These are phyloP conservation scores for Heliothis virescens DNA, from an alignment of 1,140 invertebrate species.

Conservation along the genomic window DNA sequence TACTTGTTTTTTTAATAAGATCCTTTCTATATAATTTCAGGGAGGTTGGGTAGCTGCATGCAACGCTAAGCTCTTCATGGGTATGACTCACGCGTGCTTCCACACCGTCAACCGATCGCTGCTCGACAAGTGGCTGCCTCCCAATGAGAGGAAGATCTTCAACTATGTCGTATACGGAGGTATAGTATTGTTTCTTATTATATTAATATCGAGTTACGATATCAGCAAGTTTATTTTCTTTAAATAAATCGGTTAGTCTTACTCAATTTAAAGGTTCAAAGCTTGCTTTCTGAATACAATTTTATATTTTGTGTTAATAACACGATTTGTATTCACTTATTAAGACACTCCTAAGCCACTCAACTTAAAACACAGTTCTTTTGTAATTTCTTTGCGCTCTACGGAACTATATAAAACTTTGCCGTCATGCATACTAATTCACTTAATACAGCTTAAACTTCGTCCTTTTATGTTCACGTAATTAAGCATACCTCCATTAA, in stretches of 20 bases:
- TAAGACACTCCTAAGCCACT: background rate
- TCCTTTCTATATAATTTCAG: conserved; percentile 51
- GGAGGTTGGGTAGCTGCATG: conserved; percentile 74
- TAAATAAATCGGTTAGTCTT: too few species aligned
- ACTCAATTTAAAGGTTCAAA: too few species aligned
- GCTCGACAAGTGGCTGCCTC: conserved; percentile 70
- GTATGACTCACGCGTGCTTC: conserved; percentile 73
- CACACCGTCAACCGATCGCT: conserved; percentile 65
- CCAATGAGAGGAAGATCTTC: conserved; percentile 64
- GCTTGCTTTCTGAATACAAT: too few species aligned
- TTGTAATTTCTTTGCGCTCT: conserved; percentile 5
- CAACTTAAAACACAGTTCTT: conserved; percentile 11
- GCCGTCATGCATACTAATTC: conserved; percentile 25
- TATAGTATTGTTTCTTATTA: conserved; percentile 47
- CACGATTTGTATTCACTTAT: background rate
- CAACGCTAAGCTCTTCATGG: conserved; percentile 73
- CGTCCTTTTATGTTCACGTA: conserved; percentile 3
- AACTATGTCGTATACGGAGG: conserved; percentile 70
- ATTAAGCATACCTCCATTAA: background rate
- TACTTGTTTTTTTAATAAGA: background rate
- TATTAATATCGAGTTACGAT: background rate
- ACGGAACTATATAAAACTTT: background rate
- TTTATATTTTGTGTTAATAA: too few species aligned
- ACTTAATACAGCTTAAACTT: background rate
- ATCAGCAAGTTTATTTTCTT: background rate